Percentiles rank a stretch among this genome's conserved stretches.
These are phyloP conservation scores for Gallinago nigripennis DNA, from an alignment of 2,797 vertebrate genomes.

Conservation along the genomic window DNA sequence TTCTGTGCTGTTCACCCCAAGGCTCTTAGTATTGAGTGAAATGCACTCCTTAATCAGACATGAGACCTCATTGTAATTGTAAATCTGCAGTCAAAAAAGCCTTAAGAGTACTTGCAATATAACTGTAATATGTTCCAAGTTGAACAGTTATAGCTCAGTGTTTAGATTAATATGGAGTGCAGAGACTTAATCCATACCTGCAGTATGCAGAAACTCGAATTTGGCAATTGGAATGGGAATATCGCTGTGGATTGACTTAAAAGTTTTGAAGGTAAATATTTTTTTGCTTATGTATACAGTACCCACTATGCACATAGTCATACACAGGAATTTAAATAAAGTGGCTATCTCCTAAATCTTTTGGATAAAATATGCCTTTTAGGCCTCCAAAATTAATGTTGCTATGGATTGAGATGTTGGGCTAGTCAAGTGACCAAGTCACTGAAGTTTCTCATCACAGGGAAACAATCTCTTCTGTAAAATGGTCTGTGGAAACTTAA, in stretches of 20 bases:
- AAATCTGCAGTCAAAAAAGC: not conserved
- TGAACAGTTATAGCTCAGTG: not conserved
- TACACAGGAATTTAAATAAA: not conserved
- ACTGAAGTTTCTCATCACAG: not conserved
- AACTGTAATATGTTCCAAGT: not conserved
- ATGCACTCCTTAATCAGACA: slow-evolving; percentile 22
- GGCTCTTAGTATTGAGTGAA: slow-evolving; percentile 17
- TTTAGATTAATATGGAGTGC: not conserved
- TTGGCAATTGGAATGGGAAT: not conserved
- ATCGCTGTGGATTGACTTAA: not conserved
- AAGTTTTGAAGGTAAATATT: not conserved
- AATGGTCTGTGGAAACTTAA: not conserved
- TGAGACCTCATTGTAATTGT: slow-evolving; percentile 23
- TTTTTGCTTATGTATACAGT: not conserved
- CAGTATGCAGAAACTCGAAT: not conserved
- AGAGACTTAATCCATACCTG: not conserved
- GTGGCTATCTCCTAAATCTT: not conserved
- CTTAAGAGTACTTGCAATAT: not conserved
- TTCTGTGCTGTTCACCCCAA: not conserved
- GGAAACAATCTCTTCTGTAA: not conserved
- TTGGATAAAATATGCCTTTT: not conserved
- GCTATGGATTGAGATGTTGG: not conserved
- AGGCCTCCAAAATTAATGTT: not conserved
- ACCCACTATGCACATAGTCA: not conserved
- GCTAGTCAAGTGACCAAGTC: not conserved